Evolutionary conservation across 2,113 vertebrate genomes (phyloP).

Genomic region (Henicopernis longicauda): DNA sequence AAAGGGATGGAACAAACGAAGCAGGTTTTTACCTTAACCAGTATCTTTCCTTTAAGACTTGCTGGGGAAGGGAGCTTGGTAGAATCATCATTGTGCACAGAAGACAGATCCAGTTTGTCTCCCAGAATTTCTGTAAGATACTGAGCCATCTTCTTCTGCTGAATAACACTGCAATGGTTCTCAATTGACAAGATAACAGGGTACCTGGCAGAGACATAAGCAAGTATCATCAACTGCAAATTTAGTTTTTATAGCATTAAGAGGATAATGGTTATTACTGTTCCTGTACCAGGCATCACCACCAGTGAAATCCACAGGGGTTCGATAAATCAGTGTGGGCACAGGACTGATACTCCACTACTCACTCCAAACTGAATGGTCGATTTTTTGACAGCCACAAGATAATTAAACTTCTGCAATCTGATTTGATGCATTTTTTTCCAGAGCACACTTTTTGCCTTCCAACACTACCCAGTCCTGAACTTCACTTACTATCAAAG

Average conservation of each 20-base stretch:
- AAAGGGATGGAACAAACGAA: background rate
- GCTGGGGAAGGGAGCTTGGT: slow-evolving; percentile 87
- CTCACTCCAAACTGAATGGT: background rate
- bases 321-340: background rate
- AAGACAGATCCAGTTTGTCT: slow-evolving; percentile 90
- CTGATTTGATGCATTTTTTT: background rate
- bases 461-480: background rate
- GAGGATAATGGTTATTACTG: background rate
- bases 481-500: background rate
- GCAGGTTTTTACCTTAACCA: slow-evolving; percentile 86
- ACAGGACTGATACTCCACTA: background rate
- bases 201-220: slow-evolving; percentile 73
- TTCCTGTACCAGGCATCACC: background rate
- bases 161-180: slow-evolving; percentile 94
- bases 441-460: background rate
- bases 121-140: slow-evolving; percentile 88
- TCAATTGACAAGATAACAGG: slow-evolving; percentile 96
- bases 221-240: background rate
- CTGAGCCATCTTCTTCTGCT: slow-evolving; percentile 98
- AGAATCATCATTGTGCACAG: slow-evolving; percentile 75
- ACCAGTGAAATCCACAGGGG: background rate
- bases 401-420: background rate
- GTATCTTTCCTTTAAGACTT: slow-evolving; percentile 88
- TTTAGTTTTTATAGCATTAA: background rate
- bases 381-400: background rate